A percentile compares a stretch with the other conserved stretches of the same genome.
phyloP scores from a whole-genome alignment of 2,888 invertebrate genomes.

The Hipparchia semele region DNA sequence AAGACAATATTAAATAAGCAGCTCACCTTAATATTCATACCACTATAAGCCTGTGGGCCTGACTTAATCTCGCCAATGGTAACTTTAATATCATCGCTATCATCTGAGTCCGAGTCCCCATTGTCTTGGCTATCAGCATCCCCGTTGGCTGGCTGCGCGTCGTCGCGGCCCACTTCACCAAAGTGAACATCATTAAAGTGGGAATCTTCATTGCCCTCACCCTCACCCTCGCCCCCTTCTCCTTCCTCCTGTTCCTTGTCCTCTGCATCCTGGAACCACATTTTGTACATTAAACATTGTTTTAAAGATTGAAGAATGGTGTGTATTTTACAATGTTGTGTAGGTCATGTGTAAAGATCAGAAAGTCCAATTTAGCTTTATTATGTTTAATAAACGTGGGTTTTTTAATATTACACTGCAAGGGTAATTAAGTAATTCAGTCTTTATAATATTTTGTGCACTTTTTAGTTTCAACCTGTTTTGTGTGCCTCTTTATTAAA shows the following conservation, averaged over 20 bases:
- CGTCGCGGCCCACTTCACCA: constrained; percentile 70
- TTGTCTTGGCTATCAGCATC: constrained; percentile 79
- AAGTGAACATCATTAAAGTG: constrained; percentile 79
- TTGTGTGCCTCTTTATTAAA: too few species aligned
- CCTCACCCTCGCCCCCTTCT: constrained; percentile 56
- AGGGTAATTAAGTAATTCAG: too few species aligned
- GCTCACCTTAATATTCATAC: constrained; percentile 87
- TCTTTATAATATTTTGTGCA: too few species aligned
- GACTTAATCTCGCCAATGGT: constrained; percentile 96
- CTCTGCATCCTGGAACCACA: constrained; percentile 57
- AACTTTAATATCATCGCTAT: constrained; percentile 94
- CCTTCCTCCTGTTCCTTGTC: constrained; percentile 76
- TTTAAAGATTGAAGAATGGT: not conserved
- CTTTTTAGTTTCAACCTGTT: too few species aligned
- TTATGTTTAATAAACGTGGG: too few species aligned
- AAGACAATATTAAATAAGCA: not conserved
- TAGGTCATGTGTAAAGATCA: too few species aligned
- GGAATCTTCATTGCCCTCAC: constrained; percentile 75
- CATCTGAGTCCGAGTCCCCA: constrained; percentile 86
- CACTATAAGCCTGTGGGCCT: constrained; percentile 87
- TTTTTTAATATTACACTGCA: too few species aligned
- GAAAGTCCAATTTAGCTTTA: too few species aligned
- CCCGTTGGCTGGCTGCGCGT: constrained; percentile 63
- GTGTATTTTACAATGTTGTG: too few species aligned
- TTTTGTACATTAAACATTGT: constrained; percentile 6